These are phyloP conservation scores for Eumeta japonica DNA, from an alignment of 1,140 invertebrate species.

Conservation along the genomic window DNA sequence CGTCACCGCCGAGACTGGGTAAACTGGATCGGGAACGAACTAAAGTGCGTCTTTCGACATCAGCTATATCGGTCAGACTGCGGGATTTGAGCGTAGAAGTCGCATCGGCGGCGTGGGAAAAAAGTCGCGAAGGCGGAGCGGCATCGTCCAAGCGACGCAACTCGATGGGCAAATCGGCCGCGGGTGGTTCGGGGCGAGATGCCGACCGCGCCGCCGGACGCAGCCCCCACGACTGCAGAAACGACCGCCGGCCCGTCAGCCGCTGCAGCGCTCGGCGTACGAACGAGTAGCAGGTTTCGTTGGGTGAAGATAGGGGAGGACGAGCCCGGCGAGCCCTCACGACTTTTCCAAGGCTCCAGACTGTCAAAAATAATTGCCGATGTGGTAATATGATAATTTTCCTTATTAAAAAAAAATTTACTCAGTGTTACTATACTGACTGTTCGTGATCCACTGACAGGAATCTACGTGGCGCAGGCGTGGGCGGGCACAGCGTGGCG, in stretches of 20 bases:
- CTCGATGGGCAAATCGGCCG: conserved; percentile 79
- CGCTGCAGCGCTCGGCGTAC: conserved; percentile 85
- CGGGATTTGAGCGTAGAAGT: conserved; percentile 68
- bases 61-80: conserved; percentile 78
- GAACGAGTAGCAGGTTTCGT: conserved; percentile 92
- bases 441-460: conserved; percentile 47
- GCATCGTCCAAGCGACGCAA: conserved; percentile 80
- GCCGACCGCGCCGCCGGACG: conserved; percentile 54
- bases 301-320: conserved; percentile 86
- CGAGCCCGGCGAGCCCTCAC: conserved; percentile 70
- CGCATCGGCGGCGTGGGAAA: conserved; percentile 56
- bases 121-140: conserved; percentile 44
- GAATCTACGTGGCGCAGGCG: conserved; percentile 62
- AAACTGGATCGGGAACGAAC: conserved; percentile 74
- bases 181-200: conserved; percentile 54
- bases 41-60: conserved; percentile 66
- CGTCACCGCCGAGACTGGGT: conserved; percentile 62
- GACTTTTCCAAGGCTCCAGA: conserved; percentile 42
- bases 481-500: conserved; percentile 64
- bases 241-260: conserved; percentile 78
- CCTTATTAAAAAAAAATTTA: not conserved
- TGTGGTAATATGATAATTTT: conserved; percentile 2
- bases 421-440: conserved; percentile 20
- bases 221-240: conserved; percentile 74
- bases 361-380: conserved; percentile 27